phyloP scores from a whole-genome alignment of 2,797 vertebrate species.

The Limnodromus scolopaceus region DNA sequence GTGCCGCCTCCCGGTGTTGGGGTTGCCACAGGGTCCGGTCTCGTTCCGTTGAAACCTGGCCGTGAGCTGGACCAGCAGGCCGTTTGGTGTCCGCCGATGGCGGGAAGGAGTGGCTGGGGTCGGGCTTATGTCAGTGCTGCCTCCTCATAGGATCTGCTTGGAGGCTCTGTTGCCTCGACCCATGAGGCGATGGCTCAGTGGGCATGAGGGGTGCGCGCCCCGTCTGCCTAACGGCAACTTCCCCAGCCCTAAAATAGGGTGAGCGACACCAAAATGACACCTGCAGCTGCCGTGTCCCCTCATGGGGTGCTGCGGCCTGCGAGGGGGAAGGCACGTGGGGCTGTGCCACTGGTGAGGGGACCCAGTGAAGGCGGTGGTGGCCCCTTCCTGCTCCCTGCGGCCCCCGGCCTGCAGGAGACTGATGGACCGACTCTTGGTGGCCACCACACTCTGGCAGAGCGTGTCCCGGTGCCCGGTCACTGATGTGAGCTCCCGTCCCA shows the following conservation, averaged over 20 bases:
- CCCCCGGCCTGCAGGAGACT: rapidly evolving
- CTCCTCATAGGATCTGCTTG: rapidly evolving
- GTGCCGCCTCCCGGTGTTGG: rapidly evolving
- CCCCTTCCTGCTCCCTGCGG: rapidly evolving
- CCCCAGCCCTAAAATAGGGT: background rate
- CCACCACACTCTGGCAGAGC: rapidly evolving
- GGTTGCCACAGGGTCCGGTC: rapidly evolving
- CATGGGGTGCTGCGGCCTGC: rapidly evolving
- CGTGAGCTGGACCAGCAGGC: rapidly evolving
- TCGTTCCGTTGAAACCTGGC: rapidly evolving
- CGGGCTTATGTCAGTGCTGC: background rate
- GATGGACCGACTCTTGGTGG: rapidly evolving
- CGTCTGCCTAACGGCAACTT: rapidly evolving
- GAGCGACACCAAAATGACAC: rapidly evolving
- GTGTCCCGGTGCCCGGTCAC: rapidly evolving
- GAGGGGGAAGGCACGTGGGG: rapidly evolving
- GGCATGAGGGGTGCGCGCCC: rapidly evolving
- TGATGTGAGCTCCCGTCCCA: rapidly evolving
- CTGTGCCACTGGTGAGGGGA: rapidly evolving
- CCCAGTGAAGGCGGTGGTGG: rapidly evolving
- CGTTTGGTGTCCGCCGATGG: background rate
- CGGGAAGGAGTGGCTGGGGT: background rate
- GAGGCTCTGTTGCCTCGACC: rapidly evolving
- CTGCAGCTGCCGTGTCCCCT: background rate
- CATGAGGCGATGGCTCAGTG: rapidly evolving